Conservation (phyloP, 2,113 vertebrate genomes). For the Eudyptes chrysolophus region DNA sequence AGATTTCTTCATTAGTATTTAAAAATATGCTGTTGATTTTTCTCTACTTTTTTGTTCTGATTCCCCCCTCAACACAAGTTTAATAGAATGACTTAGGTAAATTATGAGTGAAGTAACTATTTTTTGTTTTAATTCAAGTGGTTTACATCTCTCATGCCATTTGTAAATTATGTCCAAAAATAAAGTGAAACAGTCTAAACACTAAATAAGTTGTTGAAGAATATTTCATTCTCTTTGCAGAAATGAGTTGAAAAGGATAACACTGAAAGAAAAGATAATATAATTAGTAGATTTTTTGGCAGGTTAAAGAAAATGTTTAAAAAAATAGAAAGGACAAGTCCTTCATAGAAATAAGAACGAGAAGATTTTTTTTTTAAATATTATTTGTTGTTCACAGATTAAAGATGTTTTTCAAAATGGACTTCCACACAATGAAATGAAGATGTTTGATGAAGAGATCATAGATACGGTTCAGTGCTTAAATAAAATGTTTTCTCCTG, state of each 20-base stretch:
- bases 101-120: background rate
- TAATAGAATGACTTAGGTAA: background rate
- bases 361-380: background rate
- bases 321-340: background rate
- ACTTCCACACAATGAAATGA: background rate
- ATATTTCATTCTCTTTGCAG: background rate
- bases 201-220: background rate
- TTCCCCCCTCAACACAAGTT: background rate
- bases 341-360: background rate
- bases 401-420: background rate
- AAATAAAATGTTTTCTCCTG: background rate
- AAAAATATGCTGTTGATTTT: background rate
- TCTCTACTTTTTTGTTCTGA: background rate
- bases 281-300: background rate
- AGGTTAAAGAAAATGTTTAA: background rate
- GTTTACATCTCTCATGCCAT: background rate
- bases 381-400: background rate
- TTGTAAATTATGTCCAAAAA: background rate
- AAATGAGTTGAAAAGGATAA: background rate
- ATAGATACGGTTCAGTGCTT: background rate
- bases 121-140: background rate
- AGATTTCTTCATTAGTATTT: background rate
- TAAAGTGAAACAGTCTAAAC: background rate
- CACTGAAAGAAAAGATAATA: background rate
- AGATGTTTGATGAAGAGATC: background rate